Evolutionary conservation across 2,888 invertebrate species (phyloP).

Genomic region (Epinotia brunnichana): DNA sequence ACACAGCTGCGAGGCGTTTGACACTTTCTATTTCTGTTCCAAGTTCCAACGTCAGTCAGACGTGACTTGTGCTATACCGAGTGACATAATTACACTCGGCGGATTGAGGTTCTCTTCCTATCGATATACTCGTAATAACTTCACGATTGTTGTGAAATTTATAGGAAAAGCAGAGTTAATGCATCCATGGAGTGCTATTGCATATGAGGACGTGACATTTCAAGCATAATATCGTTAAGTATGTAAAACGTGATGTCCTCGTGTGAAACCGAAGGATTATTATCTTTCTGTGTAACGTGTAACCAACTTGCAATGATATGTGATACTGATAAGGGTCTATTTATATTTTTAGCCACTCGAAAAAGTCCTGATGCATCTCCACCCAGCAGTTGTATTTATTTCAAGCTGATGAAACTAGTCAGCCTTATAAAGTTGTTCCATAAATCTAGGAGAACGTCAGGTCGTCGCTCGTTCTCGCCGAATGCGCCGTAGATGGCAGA

Average conservation of each 20-base stretch:
- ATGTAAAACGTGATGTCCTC: not conserved
- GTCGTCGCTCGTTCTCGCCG: slow-evolving; percentile 67
- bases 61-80: slow-evolving; percentile 62
- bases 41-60: slow-evolving; percentile 60
- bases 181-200: slow-evolving; percentile 1
- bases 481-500: slow-evolving; percentile 64
- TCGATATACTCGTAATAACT: slow-evolving; percentile 42
- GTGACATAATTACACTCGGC: slow-evolving; percentile 63
- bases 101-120: slow-evolving; percentile 46
- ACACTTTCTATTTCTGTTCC: slow-evolving; percentile 78
- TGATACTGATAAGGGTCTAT: not conserved
- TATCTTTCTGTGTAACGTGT: not conserved
- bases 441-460: slow-evolving; percentile 58
- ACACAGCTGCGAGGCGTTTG: slow-evolving; percentile 66
- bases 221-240: not conserved
- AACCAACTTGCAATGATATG: not conserved
- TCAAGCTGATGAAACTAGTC: slow-evolving; percentile 11
- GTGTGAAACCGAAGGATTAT: not conserved
- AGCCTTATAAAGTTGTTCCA: slow-evolving; percentile 31
- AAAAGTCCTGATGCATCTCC: not conserved
- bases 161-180: slow-evolving; percentile 22
- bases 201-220: slow-evolving; percentile 5
- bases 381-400: not conserved
- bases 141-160: slow-evolving; percentile 37
- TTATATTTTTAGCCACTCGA: not conserved